A percentile compares a stretch with the other conserved stretches of the same genome.
phyloP scores from a whole-genome alignment of 2,888 invertebrate genomes.

The Drosophila infuscata region DNA sequence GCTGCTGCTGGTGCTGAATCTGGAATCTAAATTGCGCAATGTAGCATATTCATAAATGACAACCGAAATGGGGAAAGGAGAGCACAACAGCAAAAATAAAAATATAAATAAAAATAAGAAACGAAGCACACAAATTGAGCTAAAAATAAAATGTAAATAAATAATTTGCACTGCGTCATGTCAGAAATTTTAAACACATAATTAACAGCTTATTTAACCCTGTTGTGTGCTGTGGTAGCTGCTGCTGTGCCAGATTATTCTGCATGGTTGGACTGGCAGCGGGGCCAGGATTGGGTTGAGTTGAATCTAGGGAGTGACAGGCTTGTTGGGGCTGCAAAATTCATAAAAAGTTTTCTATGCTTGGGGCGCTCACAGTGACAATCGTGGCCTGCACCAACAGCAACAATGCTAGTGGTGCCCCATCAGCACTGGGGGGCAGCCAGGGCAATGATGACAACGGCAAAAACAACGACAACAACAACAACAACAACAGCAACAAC shows the following conservation, averaged over 20 bases:
- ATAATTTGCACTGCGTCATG: constrained; percentile 78
- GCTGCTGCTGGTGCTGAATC: constrained; percentile 16
- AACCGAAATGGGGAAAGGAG: constrained; percentile 1
- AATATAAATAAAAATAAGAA: background rate
- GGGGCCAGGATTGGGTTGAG: background rate
- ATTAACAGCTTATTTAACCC: constrained; percentile 82
- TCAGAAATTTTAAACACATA: constrained; percentile 81
- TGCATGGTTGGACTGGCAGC: constrained; percentile 45
- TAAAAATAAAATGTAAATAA: constrained; percentile 79
- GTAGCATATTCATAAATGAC: constrained; percentile 44
- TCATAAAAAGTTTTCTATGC: constrained; percentile 80
- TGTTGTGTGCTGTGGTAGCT: constrained; percentile 44
- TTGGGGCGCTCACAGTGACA: constrained; percentile 78
- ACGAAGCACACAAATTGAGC: constrained; percentile 33
- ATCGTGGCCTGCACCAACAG: constrained; percentile 74
- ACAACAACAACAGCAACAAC: constrained; percentile 59
- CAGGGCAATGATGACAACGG: constrained; percentile 68
- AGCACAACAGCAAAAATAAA: background rate
- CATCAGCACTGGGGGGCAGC: constrained; percentile 54
- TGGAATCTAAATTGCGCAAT: constrained; percentile 48
- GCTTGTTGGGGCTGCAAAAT: constrained; percentile 47
- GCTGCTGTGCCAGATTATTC: constrained; percentile 67
- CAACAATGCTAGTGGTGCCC: constrained; percentile 47
- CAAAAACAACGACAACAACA: constrained; percentile 56
- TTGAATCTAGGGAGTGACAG: constrained; percentile 9